These are phyloP conservation scores for Leptobrachium leishanense DNA, from an alignment of 2,113 vertebrate species.

Conservation along the genomic window DNA sequence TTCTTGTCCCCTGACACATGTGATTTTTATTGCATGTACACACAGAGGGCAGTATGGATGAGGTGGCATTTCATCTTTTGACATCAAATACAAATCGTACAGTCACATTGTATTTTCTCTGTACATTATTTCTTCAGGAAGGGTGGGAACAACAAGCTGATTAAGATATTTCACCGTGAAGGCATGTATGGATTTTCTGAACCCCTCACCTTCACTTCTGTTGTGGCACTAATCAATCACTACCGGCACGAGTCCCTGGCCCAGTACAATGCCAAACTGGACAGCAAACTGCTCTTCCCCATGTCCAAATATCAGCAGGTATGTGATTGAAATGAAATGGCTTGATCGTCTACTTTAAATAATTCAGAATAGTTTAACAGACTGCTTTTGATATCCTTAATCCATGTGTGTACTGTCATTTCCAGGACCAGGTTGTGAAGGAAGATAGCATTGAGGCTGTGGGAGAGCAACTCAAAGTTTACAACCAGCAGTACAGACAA, in stretches of 20 bases:
- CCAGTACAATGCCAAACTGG: conserved; percentile 79
- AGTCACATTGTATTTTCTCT: too few species aligned
- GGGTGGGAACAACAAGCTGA: conserved; percentile 79
- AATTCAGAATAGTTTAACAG: background rate
- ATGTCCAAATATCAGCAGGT: conserved; percentile 82
- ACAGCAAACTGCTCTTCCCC: conserved; percentile 75
- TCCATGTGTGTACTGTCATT: background rate
- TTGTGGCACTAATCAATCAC: conserved; percentile 78
- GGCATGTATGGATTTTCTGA: conserved; percentile 78
- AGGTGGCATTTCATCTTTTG: too few species aligned
- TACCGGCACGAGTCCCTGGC: conserved; percentile 76
- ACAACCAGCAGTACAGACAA: conserved; percentile 80
- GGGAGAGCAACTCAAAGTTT: conserved; percentile 76
- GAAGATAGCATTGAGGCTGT: conserved; percentile 75
- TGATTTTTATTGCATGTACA: too few species aligned
- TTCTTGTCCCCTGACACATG: too few species aligned
- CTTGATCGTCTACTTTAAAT: background rate
- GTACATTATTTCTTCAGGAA: conserved; percentile 58
- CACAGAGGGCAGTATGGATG: too few species aligned
- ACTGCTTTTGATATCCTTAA: background rate
- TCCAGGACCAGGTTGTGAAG: conserved; percentile 65
- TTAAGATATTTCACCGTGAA: conserved; percentile 78
- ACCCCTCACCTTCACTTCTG: conserved; percentile 72
- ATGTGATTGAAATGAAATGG: conserved; percentile 1
- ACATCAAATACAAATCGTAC: too few species aligned